Evolutionary conservation across 1,140 invertebrate genomes (phyloP).

Genomic region (Cyclargus thomasi): DNA sequence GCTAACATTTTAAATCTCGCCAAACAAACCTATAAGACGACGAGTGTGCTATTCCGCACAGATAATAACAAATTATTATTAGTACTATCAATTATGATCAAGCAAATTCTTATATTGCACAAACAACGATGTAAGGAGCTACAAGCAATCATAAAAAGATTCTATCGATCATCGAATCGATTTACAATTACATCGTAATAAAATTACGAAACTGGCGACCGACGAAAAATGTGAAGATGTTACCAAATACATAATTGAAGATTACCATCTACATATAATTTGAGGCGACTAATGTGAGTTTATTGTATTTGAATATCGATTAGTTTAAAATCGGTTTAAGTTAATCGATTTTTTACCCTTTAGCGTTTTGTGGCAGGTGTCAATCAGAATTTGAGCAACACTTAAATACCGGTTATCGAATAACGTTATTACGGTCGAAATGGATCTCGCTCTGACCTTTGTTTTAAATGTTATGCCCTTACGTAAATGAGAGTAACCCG

Average conservation of each 20-base stretch:
- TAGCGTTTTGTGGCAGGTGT: not conserved
- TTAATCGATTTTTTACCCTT: constrained; percentile 9
- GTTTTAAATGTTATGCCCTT: not conserved
- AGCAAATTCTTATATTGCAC: not conserved
- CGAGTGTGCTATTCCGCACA: too few relatives aligned
- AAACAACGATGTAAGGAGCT: not conserved
- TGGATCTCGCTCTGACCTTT: not conserved
- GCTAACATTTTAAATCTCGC: too few relatives aligned
- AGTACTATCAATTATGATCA: not conserved
- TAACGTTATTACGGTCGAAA: not conserved
- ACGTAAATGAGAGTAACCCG: not conserved
- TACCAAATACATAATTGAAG: constrained; percentile 8
- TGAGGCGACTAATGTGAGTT: constrained; percentile 5
- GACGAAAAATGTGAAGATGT: constrained; percentile 9
- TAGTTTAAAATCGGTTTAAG: not conserved
- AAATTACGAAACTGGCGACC: constrained; percentile 1
- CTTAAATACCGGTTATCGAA: not conserved
- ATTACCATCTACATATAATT: constrained; percentile 12
- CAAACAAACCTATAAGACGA: too few relatives aligned
- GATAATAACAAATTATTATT: too few relatives aligned
- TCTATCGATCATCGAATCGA: not conserved
- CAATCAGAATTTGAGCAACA: constrained; percentile 3
- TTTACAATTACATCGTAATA: not conserved
- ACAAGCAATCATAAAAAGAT: not conserved
- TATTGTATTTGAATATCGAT: constrained; percentile 8